phyloP scores from a whole-genome alignment of 2,113 vertebrate genomes.

The Gila orcuttii region DNA sequence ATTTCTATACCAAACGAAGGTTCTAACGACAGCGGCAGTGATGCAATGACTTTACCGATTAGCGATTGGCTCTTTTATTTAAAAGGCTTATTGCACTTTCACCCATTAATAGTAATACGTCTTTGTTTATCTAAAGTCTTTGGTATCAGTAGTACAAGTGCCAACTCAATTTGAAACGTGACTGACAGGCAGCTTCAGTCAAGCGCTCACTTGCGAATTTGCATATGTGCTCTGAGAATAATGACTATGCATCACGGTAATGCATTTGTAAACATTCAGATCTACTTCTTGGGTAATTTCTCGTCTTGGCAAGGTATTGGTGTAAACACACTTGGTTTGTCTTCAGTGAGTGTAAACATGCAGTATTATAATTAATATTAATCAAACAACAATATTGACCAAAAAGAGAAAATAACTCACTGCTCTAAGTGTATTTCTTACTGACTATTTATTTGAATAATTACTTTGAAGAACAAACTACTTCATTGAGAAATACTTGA shows the following conservation, averaged over 20 bases:
- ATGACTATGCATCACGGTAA: neutral
- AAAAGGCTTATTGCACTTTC: too few species aligned
- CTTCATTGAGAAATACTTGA: neutral
- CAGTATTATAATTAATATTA: neutral
- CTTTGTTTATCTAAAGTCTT: too few species aligned
- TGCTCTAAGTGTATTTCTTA: neutral
- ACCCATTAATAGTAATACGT: too few species aligned
- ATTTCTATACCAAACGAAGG: too few species aligned
- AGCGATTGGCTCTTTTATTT: too few species aligned
- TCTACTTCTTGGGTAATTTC: neutral
- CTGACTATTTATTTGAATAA: neutral
- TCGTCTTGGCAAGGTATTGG: neutral
- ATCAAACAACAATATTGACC: neutral
- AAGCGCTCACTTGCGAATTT: neutral
- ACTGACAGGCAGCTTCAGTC: conserved; percentile 18
- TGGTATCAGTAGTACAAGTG: neutral
- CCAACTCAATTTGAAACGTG: neutral
- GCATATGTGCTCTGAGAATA: neutral
- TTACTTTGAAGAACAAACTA: neutral
- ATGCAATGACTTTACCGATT: too few species aligned
- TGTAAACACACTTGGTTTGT: conserved; percentile 2
- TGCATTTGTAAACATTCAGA: neutral
- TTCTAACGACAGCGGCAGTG: too few species aligned
- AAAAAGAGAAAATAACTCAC: neutral
- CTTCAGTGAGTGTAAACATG: conserved; percentile 1